Evolutionary conservation across 2,797 vertebrate genomes (phyloP).

Genomic region (Coccyzus lansbergi): DNA sequence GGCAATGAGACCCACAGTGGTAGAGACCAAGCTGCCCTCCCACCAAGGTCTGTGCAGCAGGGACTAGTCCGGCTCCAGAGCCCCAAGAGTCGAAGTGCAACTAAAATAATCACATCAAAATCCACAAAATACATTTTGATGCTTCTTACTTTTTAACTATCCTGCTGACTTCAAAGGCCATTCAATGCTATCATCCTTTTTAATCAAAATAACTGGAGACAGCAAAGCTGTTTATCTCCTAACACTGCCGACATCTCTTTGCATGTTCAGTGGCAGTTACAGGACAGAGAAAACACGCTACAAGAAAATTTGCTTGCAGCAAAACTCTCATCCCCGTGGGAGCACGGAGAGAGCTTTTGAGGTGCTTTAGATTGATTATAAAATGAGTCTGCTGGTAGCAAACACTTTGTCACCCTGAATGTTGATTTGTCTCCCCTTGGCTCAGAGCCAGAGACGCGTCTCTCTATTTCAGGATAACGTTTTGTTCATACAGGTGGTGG

Average conservation of each 20-base stretch:
- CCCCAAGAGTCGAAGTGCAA: neutral
- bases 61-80: neutral
- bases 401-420: neutral
- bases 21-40: neutral
- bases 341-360: neutral
- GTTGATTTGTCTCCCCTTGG: neutral
- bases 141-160: neutral
- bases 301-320: constrained; percentile 12
- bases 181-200: constrained; percentile 22
- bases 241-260: neutral
- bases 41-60: neutral
- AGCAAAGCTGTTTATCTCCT: constrained; percentile 43
- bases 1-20: neutral
- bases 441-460: neutral
- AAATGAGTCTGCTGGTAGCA: constrained; percentile 7
- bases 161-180: constrained; percentile 35
- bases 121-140: neutral
- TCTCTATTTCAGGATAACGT: neutral
- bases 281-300: neutral
- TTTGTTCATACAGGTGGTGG: neutral
- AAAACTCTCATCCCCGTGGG: neutral
- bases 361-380: neutral
- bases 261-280: constrained; percentile 6
- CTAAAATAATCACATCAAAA: neutral
- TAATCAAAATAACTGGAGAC: constrained; percentile 33